Base-by-base conservation (phyloP, 2,888 invertebrate species). In the Autographa gamma region DNA sequence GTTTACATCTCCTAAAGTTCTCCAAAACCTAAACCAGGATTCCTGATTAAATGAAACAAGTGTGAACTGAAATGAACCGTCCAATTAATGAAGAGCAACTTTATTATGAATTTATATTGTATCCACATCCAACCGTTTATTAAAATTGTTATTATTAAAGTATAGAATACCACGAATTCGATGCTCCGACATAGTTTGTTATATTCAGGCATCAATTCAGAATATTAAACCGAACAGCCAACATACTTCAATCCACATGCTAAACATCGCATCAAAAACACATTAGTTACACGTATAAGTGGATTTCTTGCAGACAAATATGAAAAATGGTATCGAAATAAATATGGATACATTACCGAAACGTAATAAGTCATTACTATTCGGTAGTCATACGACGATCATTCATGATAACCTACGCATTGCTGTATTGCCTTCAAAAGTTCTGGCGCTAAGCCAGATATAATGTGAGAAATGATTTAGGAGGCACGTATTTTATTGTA, bases 361-460 rank as follows among this genome's bases (percentile, higher is more conserved):
- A 54, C 6, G 60, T 70, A 67, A 67, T 67, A 67, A 13, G 41
- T 69, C 34, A 60, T 79, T 79, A 60, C 34, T 71, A 79, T 75
- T 71, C 63, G 31, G 67, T 11, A 79, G 67, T 60, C 76, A 75
- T 64, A 71, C 59, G 18, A 25, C 56, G 14, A 75, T 79, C 60
- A 31, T 34, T 71, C 79, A 54, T 67, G 64, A 70, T 74, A 74
- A 69, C 56, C 54, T 63, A 66, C 66, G 70, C 75, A 63, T n/a
- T 69, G 18, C 61, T 31, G 2, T 52, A 60, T 41, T 38, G 52
- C 56, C 60, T 65, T 43, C 56, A 43, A 63, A 69, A 63, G 60
- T 66, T 54, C 64, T 79, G 77, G 71, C 76, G 60, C 32, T 71
- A 56, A 25, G 75, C 75, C 79, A 71, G 58, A 65, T 48, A 38